A percentile compares a stretch with the other conserved stretches of the same genome.
Evolutionary conservation across 35 echinoderm and acorn worm species (phyloP).

Genomic region (Strongylocentrotus purpuratus): DNA sequence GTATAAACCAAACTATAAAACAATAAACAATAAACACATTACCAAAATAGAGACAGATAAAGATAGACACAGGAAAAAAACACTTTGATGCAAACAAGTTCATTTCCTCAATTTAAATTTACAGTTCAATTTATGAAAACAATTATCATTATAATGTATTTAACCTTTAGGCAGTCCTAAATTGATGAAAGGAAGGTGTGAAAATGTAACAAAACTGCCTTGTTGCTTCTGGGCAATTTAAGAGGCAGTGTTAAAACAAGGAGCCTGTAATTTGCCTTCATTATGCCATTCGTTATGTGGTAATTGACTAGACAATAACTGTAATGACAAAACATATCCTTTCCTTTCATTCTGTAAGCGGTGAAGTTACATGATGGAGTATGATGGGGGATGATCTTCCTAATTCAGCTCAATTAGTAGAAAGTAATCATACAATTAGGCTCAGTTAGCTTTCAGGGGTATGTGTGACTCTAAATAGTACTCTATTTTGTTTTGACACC

Average conservation of each 20-base stretch:
- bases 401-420: too few relatives aligned
- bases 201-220: not conserved
- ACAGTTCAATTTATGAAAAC: not conserved
- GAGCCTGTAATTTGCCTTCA: not conserved
- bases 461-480: too few relatives aligned
- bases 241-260: not conserved
- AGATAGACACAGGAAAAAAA: not conserved
- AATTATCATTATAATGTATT: not conserved
- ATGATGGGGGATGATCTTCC: not conserved
- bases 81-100: not conserved
- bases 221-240: not conserved
- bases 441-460: too few relatives aligned
- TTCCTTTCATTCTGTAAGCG: not conserved
- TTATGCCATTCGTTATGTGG: not conserved
- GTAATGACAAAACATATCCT: not conserved
- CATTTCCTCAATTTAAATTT: conserved; percentile 13
- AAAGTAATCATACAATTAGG: too few relatives aligned
- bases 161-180: not conserved
- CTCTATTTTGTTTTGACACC: too few relatives aligned
- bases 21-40: not conserved
- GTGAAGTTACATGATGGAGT: not conserved
- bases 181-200: not conserved
- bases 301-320: not conserved
- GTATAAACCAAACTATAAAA: too few relatives aligned
- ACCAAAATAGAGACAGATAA: not conserved